Conservation (phyloP, 2,888 invertebrate species). For the Tricholauxania praeusta region DNA sequence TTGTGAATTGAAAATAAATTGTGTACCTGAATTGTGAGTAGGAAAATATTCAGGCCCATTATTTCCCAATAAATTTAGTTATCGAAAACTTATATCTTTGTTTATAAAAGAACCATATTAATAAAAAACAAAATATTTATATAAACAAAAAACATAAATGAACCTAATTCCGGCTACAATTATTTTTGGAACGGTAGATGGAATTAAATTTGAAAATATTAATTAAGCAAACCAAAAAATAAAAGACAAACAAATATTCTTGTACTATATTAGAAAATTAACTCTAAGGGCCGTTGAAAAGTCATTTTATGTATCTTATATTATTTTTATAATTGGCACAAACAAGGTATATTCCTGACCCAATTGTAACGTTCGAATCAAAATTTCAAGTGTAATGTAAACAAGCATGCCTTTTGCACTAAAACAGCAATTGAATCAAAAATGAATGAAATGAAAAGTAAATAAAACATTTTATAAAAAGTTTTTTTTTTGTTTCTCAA, state of each 20-base stretch:
- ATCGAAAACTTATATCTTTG: conserved; percentile 56
- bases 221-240: conserved; percentile 53
- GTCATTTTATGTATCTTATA: conserved; percentile 56
- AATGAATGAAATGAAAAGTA: conserved; percentile 57
- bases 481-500: conserved; percentile 61
- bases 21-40: neutral
- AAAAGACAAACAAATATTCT: conserved; percentile 36
- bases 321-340: conserved; percentile 45
- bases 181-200: no score
- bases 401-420: conserved; percentile 27
- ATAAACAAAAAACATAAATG: conserved; percentile 38
- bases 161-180: neutral
- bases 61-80: conserved; percentile 66
- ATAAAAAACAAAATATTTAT: conserved; percentile 26
- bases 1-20: neutral
- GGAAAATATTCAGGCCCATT: conserved; percentile 62
- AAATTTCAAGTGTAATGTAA: conserved; percentile 20
- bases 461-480: conserved; percentile 63
- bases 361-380: conserved; percentile 53
- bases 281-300: conserved; percentile 58
- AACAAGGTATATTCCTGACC: conserved; percentile 54
- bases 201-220: conserved; percentile 22
- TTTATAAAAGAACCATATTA: conserved; percentile 41
- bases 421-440: conserved; percentile 59
- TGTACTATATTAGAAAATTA: conserved; percentile 47